A percentile compares a stretch with the other conserved stretches of the same genome.
phyloP scores from a whole-genome alignment of 2,888 invertebrate species.

The Limulus polyphemus region DNA sequence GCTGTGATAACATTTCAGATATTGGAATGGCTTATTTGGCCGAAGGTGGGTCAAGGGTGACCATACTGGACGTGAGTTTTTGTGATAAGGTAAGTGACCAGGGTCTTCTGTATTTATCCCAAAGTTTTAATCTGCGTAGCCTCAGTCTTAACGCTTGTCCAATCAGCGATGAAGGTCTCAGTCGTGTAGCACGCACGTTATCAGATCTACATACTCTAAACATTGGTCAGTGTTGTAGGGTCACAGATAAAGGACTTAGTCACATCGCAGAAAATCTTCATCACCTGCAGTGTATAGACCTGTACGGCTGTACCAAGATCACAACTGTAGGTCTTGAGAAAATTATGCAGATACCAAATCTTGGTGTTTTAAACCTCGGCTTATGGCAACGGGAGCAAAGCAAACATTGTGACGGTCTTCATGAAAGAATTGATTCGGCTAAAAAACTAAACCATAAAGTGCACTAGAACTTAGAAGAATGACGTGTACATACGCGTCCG shows the following conservation, averaged over 20 bases:
- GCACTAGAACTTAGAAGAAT: no score
- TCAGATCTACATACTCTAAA: constrained; percentile 78
- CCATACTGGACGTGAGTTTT: constrained; percentile 79
- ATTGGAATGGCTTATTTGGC: constrained; percentile 81
- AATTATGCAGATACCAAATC: constrained; percentile 76
- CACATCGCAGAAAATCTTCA: constrained; percentile 67
- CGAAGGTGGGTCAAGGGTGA: constrained; percentile 64
- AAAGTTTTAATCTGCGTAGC: constrained; percentile 66
- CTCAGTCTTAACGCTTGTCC: constrained; percentile 81
- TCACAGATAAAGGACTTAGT: constrained; percentile 74
- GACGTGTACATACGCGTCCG: no score
- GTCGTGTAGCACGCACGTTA: constrained; percentile 64
- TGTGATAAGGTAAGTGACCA: constrained; percentile 91
- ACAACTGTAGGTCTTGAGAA: constrained; percentile 74
- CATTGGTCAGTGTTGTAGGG: constrained; percentile 80
- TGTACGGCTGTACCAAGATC: constrained; percentile 86
- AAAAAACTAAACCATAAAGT: no score
- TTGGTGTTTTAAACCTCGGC: constrained; percentile 76
- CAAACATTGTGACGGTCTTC: no score
- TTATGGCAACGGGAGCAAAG: constrained; percentile 53
- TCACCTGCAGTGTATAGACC: constrained; percentile 74
- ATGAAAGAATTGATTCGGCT: no score
- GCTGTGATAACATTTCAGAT: constrained; percentile 88
- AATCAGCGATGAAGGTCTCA: constrained; percentile 80
- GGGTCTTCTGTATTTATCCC: constrained; percentile 71